Base-by-base conservation (phyloP, 1,140 invertebrate species). In the Zophobas atratus region DNA sequence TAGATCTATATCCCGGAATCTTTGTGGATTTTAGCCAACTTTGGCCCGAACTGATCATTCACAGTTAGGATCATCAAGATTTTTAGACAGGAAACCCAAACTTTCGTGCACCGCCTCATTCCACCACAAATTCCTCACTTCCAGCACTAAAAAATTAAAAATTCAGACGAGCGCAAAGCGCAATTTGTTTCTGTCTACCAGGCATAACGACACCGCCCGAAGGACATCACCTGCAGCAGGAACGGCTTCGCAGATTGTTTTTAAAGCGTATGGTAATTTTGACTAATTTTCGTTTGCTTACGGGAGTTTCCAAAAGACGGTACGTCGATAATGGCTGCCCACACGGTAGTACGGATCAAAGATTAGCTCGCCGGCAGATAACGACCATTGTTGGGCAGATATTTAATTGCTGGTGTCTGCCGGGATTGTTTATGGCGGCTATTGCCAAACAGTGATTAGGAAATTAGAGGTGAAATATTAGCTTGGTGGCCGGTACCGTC, bases 201-300 rank as follows among this genome's bases (percentile, higher is more conserved):
- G 43, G 43, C 43, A 8, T 46, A 46, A 46, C 43, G 49, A 51
- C 4, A 51, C 6, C 49, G n/a, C 4, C 49, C n/a, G 6, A 5
- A 20, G 49, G 2, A 20, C 49, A 2, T 4, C 49, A 6, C 49
- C 49, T 6, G 4, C 49, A 46, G 43, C 3, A 46, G 43, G 6
- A 46, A 46, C 49, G 49, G 4, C 49, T 51, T 20, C n/a, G 4
- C 4, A 6, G 2, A 51, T 20, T 51, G 20, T 51, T 51, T 51
- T 51, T 51, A 51, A 20, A 51, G 49, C 49, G n/a, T 51, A 51
- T 51, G 49, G 49, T 51, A 51, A 51, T 51, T 51, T 20, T 6
- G 49, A 2, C 20, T 6, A 51, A n/a, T 51, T 20, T 20, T 46
- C 43, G 6, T 4, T 51, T 2, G 49, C 49, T 51, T 20, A 51